phyloP scores from a whole-genome alignment of 2,888 invertebrate species.

The Halictus ligatus region DNA sequence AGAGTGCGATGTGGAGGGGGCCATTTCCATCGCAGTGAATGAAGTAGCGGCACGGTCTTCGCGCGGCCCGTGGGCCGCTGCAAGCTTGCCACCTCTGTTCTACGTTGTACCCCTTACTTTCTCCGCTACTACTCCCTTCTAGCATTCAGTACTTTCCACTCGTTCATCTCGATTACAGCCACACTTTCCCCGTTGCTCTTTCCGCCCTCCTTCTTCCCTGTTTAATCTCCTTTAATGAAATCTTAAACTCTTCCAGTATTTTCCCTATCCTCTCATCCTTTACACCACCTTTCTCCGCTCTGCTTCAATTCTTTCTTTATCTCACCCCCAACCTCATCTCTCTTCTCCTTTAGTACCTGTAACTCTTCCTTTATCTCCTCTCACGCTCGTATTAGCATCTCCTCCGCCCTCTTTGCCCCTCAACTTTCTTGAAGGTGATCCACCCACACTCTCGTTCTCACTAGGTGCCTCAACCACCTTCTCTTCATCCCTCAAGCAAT shows the following conservation, averaged over 20 bases:
- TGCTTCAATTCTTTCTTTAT: background rate
- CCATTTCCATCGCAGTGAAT: too few species aligned
- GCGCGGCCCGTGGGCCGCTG: too few species aligned
- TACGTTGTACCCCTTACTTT: background rate
- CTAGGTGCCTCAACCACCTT: background rate
- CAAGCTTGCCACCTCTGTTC: too few species aligned
- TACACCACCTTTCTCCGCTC: background rate
- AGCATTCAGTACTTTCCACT: background rate
- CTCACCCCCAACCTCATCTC: background rate
- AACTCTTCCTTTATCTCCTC: background rate
- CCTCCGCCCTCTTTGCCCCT: background rate
- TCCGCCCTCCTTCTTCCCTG: background rate
- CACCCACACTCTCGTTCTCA: background rate
- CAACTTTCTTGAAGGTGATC: background rate
- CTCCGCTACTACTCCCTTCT: background rate
- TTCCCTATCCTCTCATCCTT: background rate
- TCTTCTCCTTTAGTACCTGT: background rate
- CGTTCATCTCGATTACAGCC: background rate
- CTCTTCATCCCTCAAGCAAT: background rate
- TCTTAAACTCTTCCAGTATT: background rate
- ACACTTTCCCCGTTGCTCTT: background rate
- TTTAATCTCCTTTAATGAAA: conserved; percentile 8
- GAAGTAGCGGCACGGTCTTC: too few species aligned
- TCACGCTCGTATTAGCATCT: background rate
- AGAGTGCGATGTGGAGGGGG: too few species aligned